These are phyloP conservation scores for Phocoena phocoena DNA, from an alignment of 2,113 vertebrate genomes.

Conservation along the genomic window DNA sequence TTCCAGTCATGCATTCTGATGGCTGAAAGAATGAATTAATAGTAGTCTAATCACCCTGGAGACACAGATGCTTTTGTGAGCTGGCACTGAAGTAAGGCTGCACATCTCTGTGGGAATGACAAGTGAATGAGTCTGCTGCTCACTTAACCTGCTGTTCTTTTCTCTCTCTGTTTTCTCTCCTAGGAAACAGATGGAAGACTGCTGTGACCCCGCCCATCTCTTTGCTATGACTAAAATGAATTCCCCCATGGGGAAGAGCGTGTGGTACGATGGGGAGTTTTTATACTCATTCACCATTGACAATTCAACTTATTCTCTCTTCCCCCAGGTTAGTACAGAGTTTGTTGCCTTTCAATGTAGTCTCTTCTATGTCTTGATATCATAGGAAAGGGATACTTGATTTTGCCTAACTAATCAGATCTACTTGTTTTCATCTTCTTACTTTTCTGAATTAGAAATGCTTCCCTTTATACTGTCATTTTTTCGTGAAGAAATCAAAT, in stretches of 20 bases:
- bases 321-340: constrained; percentile 90
- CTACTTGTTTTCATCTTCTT: not conserved
- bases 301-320: constrained; percentile 92
- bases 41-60: constrained; percentile 18
- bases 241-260: constrained; percentile 92
- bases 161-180: constrained; percentile 54
- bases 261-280: constrained; percentile 97
- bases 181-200: constrained; percentile 93
- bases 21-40: constrained; percentile 30
- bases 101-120: not conserved
- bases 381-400: not conserved
- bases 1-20: not conserved
- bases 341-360: not conserved
- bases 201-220: constrained; percentile 91
- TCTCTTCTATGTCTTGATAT: not conserved
- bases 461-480: not conserved
- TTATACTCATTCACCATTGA: constrained; percentile 94
- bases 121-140: constrained; percentile 24
- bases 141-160: constrained; percentile 52
- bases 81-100: not conserved
- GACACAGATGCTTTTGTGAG: constrained; percentile 12
- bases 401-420: not conserved
- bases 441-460: not conserved
- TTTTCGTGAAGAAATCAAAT: not conserved
- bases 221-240: constrained; percentile 96